Evolutionary conservation across 2,797 vertebrate genomes (phyloP), one percentile per base, ranked within the genome.

Genomic region (Heteromormyrus szaboi): DNA sequence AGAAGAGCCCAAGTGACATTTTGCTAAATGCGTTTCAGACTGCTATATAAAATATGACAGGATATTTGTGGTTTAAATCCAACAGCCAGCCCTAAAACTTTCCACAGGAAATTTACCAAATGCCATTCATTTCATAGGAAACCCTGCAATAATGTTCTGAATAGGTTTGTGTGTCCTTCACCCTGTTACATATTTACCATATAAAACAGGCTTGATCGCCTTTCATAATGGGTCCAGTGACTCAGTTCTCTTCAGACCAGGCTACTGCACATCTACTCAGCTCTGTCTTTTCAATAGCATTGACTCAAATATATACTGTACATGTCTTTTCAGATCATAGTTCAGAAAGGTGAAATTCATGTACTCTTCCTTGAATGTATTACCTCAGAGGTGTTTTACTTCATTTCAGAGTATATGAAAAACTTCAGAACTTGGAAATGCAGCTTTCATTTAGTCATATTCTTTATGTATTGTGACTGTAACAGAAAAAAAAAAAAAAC

Each of bases 31-130:
- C 65, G 48, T 50, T 90, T 90, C 90, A 53, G 25, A 2, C 90
- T 92, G 92, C 92, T 91, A 90, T 91, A 83, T 88, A 85, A 92
- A 44, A 50, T 89, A 22, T 79, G 62, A 62, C 46, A 88, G 53
- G 91, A 91, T 90, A 59, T 89, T 85, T 92, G 91, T 93, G 91
- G 91, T 89, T 90, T 87, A 92, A 95, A 95, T 95, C 93, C 94
- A 92, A 92, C 91, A 90, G 91, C 84, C 46, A 89, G 89, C 25
- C 92, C 85, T 59, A 86, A 92, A 94, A 94, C 59, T 93, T 96
- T 95, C 93, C 95, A 95, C 96, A 95, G 96, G 95, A 97, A 96
- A 95, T 95, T 92, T 93, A 92, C 92, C 90, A 91, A 93, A 95
- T 96, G 93, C 95, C 94, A 94, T 86, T 89, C 94, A 92, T 93